A percentile compares a stretch with the other conserved stretches of the same genome.
Evolutionary conservation across 2,113 vertebrate genomes (phyloP).

Genomic region (Pitta sordida): DNA sequence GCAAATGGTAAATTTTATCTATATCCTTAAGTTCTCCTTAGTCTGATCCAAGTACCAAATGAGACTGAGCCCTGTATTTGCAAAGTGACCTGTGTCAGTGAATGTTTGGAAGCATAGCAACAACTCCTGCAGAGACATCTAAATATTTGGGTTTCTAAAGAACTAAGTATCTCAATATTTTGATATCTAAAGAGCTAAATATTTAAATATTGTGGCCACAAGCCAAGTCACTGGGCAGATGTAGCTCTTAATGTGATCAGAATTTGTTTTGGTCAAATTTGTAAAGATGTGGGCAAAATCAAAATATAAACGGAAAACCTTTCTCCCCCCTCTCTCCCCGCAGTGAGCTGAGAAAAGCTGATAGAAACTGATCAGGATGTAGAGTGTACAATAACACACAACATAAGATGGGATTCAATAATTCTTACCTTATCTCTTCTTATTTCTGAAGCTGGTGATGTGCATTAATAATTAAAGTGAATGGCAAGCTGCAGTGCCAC

Average conservation of each 20-base stretch:
- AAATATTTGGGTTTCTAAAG: neutral
- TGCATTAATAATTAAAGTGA: slow-evolving; percentile 41
- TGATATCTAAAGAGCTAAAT: neutral
- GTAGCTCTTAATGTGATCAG: neutral
- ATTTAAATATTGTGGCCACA: neutral
- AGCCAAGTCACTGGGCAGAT: neutral
- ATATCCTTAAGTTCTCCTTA: neutral
- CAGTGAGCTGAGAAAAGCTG: neutral
- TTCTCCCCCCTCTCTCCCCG: neutral
- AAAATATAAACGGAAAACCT: neutral
- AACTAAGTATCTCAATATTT: neutral
- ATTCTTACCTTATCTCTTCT: slow-evolving; percentile 39
- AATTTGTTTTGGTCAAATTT: neutral
- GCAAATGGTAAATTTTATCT: neutral
- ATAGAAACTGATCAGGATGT: neutral
- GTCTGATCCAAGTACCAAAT: neutral
- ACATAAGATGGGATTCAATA: slow-evolving; percentile 24
- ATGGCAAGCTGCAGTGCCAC: slow-evolving; percentile 4
- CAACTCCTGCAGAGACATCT: neutral
- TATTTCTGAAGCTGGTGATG: slow-evolving; percentile 33
- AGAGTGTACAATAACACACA: neutral
- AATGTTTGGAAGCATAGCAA: neutral
- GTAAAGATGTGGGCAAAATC: neutral
- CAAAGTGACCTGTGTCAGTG: neutral
- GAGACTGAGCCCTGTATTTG: neutral